Base-by-base conservation (phyloP, 2,113 vertebrate species). In the Zeus faber region DNA sequence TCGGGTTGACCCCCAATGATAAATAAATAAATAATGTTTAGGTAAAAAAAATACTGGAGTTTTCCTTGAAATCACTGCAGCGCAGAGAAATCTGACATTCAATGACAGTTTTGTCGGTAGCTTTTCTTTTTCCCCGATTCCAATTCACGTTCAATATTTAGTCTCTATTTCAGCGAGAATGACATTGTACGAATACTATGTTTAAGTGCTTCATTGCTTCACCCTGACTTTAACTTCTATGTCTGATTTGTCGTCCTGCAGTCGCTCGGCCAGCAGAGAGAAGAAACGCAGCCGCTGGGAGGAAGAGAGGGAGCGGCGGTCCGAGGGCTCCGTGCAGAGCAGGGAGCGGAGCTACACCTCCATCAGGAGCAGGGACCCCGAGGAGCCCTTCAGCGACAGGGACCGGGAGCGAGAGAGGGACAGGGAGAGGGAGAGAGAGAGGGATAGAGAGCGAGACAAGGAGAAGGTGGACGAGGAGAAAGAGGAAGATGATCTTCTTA, bases 251-350 rank as follows among this genome's bases (percentile, higher is more conserved):
- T n/a, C 3, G 11, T 37, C 33, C 33, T 61, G 48, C 74, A 94
- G 91, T 56, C 91, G 89, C 0, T 99, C 97, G 2, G 76, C 86
- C 4, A 96, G 94, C 76, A 88, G 93, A 74, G 95, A 98, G 60
- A 89, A 89, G 58, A 99, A 98, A 50, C 93, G 93, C 8, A 81
- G 90, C 0, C 92, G 94, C 3, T 95, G 94, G 95, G 96, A 97
- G 20, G 88, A 89, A 3, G 95, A 97, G 33, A 85, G 76, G 27
- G 76, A 89, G 80, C 71, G 93, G 88, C 41, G 90, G 85, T 62
- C 75, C 0, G 84, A 86, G 66, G 20, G 58, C 37, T 62, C 77
- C 5, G 69, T 90, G 13, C 49, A 1, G 31, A 67, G 73, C 69
- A 41, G 80, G 44, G 85, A 83, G 40, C 80, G 83, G 25, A 70